Evolutionary conservation across 2,113 vertebrate genomes (phyloP).

Genomic region (Thymallus thymallus): DNA sequence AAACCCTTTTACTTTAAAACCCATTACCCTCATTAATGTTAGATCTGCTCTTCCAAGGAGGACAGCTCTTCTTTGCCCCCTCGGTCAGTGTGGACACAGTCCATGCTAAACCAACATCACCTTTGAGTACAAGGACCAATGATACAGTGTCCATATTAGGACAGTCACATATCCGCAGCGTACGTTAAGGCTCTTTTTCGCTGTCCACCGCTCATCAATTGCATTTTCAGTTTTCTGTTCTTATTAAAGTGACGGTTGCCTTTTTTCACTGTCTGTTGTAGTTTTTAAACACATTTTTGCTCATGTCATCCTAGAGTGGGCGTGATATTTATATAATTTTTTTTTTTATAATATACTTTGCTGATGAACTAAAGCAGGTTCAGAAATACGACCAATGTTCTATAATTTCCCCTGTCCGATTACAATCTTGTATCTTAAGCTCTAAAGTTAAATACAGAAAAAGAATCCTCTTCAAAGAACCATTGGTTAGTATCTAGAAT

Average conservation of each 20-base stretch:
- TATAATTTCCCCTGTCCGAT: neutral
- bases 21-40: conserved; percentile 54
- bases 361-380: too few species aligned
- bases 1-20: conserved; percentile 50
- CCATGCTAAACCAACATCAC: conserved; percentile 15
- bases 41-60: conserved; percentile 33
- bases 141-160: neutral
- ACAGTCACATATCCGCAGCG: neutral
- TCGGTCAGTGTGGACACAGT: conserved; percentile 34
- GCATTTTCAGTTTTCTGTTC: neutral
- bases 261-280: neutral
- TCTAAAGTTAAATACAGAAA: neutral
- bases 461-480: neutral
- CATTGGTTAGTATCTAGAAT: neutral
- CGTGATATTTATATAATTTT: neutral
- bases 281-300: too few species aligned
- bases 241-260: conserved; percentile 6
- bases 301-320: too few species aligned
- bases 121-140: conserved; percentile 13
- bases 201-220: too few species aligned
- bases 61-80: conserved; percentile 41
- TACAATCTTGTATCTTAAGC: neutral
- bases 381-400: neutral
- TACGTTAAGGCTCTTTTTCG: neutral
- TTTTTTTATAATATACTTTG: too few species aligned